phyloP scores from a whole-genome alignment of 2,888 invertebrate species.

The Carabus problematicus region DNA sequence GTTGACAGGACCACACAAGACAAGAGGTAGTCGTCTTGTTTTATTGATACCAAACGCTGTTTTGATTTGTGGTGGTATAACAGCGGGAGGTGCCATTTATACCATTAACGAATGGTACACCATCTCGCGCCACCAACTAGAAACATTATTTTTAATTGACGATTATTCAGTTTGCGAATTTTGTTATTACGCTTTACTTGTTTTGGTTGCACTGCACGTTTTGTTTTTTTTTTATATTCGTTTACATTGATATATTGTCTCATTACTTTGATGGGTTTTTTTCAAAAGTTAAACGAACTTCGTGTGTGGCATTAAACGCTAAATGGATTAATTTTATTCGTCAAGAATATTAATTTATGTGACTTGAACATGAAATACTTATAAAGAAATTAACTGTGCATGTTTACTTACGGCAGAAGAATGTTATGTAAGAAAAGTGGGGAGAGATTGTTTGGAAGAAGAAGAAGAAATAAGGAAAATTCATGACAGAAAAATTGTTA shows the following conservation, averaged over 20 bases:
- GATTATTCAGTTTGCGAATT: conserved; percentile 31
- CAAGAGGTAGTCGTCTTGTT: conserved; percentile 1
- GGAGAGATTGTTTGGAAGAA: no score
- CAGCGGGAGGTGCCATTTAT: conserved; percentile 33
- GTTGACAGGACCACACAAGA: conserved; percentile 38
- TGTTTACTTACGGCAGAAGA: no score
- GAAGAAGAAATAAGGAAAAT: no score
- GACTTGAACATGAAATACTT: conserved; percentile 32
- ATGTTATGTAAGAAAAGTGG: no score
- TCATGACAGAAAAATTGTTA: no score
- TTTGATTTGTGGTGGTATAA: conserved; percentile 15
- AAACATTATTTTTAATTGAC: conserved; percentile 34
- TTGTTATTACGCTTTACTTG: neutral
- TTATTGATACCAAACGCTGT: conserved; percentile 5
- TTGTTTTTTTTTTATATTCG: neutral
- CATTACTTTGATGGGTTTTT: conserved; percentile 33
- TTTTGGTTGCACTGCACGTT: no score
- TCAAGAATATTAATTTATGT: conserved; percentile 34
- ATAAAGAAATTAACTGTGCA: neutral
- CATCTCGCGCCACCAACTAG: conserved; percentile 10
- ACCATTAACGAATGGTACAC: conserved; percentile 31
- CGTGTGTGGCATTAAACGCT: conserved; percentile 33
- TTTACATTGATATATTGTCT: conserved; percentile 37
- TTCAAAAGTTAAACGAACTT: conserved; percentile 25
- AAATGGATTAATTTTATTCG: conserved; percentile 37